Evolutionary conservation across 2,113 vertebrate genomes (phyloP).

Genomic region (Festucalex cinctus): DNA sequence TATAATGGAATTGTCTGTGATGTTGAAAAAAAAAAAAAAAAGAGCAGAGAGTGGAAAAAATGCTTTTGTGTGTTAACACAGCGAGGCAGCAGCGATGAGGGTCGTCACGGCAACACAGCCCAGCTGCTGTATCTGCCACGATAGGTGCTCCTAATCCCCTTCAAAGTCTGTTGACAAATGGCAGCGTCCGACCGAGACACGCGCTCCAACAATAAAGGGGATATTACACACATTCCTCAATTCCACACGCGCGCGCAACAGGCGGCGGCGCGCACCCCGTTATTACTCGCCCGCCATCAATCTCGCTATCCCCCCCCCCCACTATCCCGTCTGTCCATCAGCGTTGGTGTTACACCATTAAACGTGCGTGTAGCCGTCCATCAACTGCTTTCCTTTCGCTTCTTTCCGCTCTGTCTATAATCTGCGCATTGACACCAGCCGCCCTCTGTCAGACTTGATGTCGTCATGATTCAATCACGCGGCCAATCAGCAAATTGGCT

Average conservation of each 20-base stretch:
- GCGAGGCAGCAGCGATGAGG: neutral
- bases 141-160: slow-evolving; percentile 61
- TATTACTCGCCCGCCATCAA: slow-evolving; percentile 43
- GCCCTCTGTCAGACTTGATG: slow-evolving; percentile 27
- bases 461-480: slow-evolving; percentile 31
- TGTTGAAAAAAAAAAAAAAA: neutral
- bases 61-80: neutral
- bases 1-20: slow-evolving; percentile 12
- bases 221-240: slow-evolving; percentile 69
- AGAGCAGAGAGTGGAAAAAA: neutral
- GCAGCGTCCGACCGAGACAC: slow-evolving; percentile 56
- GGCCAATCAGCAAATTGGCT: slow-evolving; percentile 15
- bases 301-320: too few relatives aligned
- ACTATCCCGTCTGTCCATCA: slow-evolving; percentile 48
- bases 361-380: slow-evolving; percentile 31
- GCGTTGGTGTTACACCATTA: slow-evolving; percentile 37
- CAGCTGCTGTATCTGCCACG: slow-evolving; percentile 51
- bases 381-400: slow-evolving; percentile 35
- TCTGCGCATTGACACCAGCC: slow-evolving; percentile 34
- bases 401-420: slow-evolving; percentile 24
- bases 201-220: slow-evolving; percentile 63
- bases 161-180: slow-evolving; percentile 67
- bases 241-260: slow-evolving; percentile 10
- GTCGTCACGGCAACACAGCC: slow-evolving; percentile 44
- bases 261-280: slow-evolving; percentile 22